Evolutionary conservation across 2,113 vertebrate species (phyloP), one percentile per base, ranked within the genome.

Genomic region (Xiphophorus maculatus): DNA sequence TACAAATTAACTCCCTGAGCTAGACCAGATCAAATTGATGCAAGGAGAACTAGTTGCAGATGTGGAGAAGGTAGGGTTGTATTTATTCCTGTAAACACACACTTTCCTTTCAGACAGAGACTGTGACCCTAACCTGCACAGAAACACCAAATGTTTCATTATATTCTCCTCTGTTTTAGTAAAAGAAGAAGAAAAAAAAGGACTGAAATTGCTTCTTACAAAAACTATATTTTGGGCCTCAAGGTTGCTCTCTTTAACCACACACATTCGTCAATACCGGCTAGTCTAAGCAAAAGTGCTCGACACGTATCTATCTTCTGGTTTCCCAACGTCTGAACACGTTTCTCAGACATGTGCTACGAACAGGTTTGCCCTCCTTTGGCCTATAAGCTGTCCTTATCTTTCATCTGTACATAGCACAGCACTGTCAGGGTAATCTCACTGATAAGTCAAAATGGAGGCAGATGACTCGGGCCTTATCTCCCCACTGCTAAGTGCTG

Each of bases 381-480:
- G 67, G 71, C 69, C 60, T 58, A 37, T 37, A 14, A 72, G 44
- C 42, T 7, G 22, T 66, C 61, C 73, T 67, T 32, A 54, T 81
- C 83, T 73, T 10, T 69, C 40, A 86, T 81, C 87, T 82, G 66
- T 74, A 61, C 74, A 54, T 82, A 11, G 80, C 73, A 61, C 82
- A 54, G 5, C 37, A 25, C 68, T 77, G 76, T 82, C 69, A 35
- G 74, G 67, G 63, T 76, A 72, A 86, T 81, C 29, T 64, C 73
- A 44, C 65, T 73, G 87, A 87, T 84, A 87, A 84, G 79, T 82
- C 81, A 83, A 66, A 88, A 76, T 83, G 73, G 77, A 74, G 66
- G 73, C 79, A 73, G 85, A 84, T 79, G 73, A 82, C 48, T 73
- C 74, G 33, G 61, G 60, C 82, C 84, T 92, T 89, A 91, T 92